Evolutionary conservation across 2,888 invertebrate genomes (phyloP), one percentile per base, ranked within the genome.

Genomic region (Apamea crenata): DNA sequence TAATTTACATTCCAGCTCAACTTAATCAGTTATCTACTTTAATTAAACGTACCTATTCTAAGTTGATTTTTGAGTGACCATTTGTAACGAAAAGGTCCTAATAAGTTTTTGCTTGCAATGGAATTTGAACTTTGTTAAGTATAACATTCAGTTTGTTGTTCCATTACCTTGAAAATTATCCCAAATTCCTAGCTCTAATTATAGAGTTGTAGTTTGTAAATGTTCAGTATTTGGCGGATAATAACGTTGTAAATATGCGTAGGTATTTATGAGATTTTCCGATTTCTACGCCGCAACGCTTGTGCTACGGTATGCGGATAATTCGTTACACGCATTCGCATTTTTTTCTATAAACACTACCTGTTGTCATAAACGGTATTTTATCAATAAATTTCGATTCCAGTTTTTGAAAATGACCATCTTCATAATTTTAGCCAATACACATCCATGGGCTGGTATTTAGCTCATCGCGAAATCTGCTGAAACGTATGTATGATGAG

Each of bases 281-380:
- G 53, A 32, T 6, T 81, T 72, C 12, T 18, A 79, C 72, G 32
- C 6, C 12, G 53, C 44, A 80, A 36, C n/a, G n/a, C 16, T 29
- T 63, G 36, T 25, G 32, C 44, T 63, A 65, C 32, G 72, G 81
- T 73, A 32, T 21, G 63, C 18, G 18, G 56, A 18, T 72, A 80
- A 80, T 80, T 78, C 12, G 40, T 40, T 50, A 40, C 40, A 32
- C 29, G 25, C 2, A 44, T 50, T 63, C 8, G 16, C 53, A 44
- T 21, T 81, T 72, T 0, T 65, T 72, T n/a, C n/a, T 21, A 29
- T 50, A 53, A 78, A n/a, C 25, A 50, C n/a, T n/a, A 65, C 21
- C 10, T n/a, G 14, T 32, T 50, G 25, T 29, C 53, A 72, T 18
- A 25, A 25, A 29, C 3, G 10, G 25, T 47, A 16, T 12, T 29